Evolutionary conservation across 2,888 invertebrate species (phyloP).

Genomic region (Ectemnius lituratus): DNA sequence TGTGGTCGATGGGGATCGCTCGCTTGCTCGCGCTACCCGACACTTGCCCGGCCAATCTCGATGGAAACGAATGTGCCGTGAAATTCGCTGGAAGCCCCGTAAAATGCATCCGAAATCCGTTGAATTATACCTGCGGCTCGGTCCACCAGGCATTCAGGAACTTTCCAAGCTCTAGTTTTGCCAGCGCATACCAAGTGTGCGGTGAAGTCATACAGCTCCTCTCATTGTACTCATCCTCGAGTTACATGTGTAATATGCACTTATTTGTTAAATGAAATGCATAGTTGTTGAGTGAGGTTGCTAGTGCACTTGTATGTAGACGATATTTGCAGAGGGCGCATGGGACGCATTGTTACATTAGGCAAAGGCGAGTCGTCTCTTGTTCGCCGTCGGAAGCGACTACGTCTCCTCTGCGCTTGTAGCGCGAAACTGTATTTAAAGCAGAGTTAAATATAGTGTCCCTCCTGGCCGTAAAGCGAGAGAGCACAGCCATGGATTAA

Average conservation of each 20-base stretch:
- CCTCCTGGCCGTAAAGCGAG: slow-evolving; percentile 25
- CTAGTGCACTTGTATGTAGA: background rate
- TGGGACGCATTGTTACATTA: slow-evolving; percentile 15
- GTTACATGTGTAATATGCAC: background rate
- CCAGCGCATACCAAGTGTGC: background rate
- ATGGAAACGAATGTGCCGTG: slow-evolving; percentile 5
- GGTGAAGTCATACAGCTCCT: too few relatives aligned
- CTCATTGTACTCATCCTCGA: background rate
- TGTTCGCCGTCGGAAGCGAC: too few relatives aligned
- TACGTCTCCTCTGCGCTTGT: background rate
- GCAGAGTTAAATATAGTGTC: slow-evolving; percentile 28
- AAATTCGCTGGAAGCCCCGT: background rate
- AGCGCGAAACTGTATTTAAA: slow-evolving; percentile 32
- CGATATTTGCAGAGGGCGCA: background rate
- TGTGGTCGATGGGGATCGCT: too few relatives aligned
- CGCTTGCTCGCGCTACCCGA: too few relatives aligned
- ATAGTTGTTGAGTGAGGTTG: slow-evolving; percentile 21
- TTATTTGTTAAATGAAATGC: slow-evolving; percentile 26
- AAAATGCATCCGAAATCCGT: too few relatives aligned
- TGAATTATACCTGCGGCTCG: background rate
- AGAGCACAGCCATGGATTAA: slow-evolving; percentile 26
- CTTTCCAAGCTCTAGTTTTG: background rate
- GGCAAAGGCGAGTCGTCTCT: background rate
- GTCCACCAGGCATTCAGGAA: background rate
- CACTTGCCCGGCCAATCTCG: too few relatives aligned